Base-by-base conservation (phyloP, 2,797 vertebrate species). In the Etheostoma perlongum region DNA sequence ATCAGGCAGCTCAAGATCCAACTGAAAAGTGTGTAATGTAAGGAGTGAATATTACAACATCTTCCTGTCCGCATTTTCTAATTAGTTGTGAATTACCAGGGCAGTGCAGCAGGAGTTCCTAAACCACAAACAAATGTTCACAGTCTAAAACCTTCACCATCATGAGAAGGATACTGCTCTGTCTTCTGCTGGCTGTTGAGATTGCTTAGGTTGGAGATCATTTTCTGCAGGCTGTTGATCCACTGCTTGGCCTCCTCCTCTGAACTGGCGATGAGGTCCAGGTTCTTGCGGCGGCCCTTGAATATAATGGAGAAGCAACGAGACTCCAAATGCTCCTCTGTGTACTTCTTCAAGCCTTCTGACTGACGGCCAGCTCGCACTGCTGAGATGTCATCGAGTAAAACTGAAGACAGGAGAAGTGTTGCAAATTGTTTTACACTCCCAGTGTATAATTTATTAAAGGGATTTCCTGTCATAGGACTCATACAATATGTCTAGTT, bases 271-370 rank as follows among this genome's bases (percentile, higher is more conserved):
- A 99, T 96, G 76, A 99, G 97, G 92, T 99, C 98, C 70, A 99
- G 95, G 81, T 95, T 97, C 86, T 96, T 99, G 67, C 94, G 93
- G 33, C 91, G 95, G 76, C 96, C 94, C 92, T 97, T 99, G 89
- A 99, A 99, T 85, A 98, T 44, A 60, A 99, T 97, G 82, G 97
- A 96, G 94, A 99, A 99, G 91, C 97, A 98, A 76, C 95, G 95
- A 12, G 91, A 75, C 75, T 95, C 96, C 0, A 96, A 93, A 23
- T 95, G 85, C 30, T 97, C 96, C 2, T 96, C 95, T 4, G 97
- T 97, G 47, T 95, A 94, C 91, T 97, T 98, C 94, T 93, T 96
- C 91, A 99, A 88, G 52, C 97, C 97, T 83, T 99, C 97, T 0
- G 98, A 97, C 88, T 96, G 96, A 59, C 97, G 97, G 47, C 98